These are phyloP conservation scores for Talpa occidentalis DNA, from an alignment of 2,113 vertebrate genomes.

Conservation along the genomic window DNA sequence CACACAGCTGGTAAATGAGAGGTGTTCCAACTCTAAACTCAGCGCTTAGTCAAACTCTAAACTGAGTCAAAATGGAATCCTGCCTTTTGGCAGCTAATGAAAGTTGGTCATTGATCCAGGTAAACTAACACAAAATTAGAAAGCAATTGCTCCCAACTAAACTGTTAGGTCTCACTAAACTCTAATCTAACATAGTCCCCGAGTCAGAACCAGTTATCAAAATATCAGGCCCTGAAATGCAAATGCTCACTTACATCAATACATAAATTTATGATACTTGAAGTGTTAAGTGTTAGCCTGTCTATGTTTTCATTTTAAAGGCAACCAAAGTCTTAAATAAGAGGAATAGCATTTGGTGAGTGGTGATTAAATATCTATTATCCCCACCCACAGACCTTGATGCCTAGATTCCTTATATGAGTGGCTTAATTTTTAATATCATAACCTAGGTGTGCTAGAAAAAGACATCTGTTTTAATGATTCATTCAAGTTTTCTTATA, in stretches of 20 bases:
- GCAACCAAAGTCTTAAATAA: background rate
- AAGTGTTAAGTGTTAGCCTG: background rate
- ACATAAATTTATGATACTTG: background rate
- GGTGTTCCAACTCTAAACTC: background rate
- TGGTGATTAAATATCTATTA: background rate
- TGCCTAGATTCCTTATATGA: background rate
- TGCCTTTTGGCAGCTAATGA: background rate
- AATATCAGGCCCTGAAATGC: background rate
- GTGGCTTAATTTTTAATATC: background rate
- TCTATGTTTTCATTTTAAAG: conserved; percentile 13
- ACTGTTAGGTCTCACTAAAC: background rate
- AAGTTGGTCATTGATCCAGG: background rate
- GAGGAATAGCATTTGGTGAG: background rate
- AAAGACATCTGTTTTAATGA: background rate
- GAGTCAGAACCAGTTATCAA: background rate
- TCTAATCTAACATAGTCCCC: background rate
- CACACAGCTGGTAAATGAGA: conserved; percentile 67
- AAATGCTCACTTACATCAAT: background rate
- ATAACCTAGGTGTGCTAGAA: background rate
- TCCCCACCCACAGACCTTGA: background rate
- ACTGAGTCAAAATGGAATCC: background rate
- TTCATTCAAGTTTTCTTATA: conserved; percentile 31
- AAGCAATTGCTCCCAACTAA: background rate
- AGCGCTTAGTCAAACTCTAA: background rate
- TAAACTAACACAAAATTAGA: background rate